phyloP scores from a whole-genome alignment of 2,797 vertebrate genomes.

The Alauda arvensis region DNA sequence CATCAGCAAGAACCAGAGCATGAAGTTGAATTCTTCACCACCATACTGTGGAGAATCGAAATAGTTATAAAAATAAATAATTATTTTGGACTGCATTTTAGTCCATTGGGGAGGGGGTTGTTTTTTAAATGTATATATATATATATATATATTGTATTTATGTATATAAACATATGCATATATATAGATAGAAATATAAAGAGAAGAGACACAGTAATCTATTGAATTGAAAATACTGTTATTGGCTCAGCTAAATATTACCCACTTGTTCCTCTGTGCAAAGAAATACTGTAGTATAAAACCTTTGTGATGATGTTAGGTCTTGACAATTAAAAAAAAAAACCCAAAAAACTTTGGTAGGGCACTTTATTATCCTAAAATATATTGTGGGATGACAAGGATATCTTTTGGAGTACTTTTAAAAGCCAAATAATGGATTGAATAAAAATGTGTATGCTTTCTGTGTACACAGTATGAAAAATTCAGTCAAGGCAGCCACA shows the following conservation, averaged over 20 bases:
- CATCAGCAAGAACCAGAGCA: accelerated
- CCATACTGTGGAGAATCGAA: background rate
- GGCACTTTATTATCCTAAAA: background rate
- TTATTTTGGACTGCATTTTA: background rate
- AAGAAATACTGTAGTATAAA: background rate
- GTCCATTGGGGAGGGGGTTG: background rate
- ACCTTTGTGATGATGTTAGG: background rate
- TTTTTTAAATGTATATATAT: background rate
- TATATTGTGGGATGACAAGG: background rate
- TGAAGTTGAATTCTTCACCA: background rate
- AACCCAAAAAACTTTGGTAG: accelerated
- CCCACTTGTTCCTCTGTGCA: background rate
- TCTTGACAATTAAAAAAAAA: background rate
- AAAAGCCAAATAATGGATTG: background rate
- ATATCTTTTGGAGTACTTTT: background rate
- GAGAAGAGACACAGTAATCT: background rate
- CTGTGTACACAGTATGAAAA: background rate
- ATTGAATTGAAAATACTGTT: background rate
- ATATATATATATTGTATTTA: background rate
- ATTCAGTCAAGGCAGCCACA: background rate
- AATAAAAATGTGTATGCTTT: background rate
- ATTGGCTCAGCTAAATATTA: background rate
- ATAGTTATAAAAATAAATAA: background rate
- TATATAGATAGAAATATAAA: too few relatives aligned
- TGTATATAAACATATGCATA: background rate